Evolutionary conservation across 2,888 invertebrate species (phyloP).

Genomic region (Saturnia pavonia): DNA sequence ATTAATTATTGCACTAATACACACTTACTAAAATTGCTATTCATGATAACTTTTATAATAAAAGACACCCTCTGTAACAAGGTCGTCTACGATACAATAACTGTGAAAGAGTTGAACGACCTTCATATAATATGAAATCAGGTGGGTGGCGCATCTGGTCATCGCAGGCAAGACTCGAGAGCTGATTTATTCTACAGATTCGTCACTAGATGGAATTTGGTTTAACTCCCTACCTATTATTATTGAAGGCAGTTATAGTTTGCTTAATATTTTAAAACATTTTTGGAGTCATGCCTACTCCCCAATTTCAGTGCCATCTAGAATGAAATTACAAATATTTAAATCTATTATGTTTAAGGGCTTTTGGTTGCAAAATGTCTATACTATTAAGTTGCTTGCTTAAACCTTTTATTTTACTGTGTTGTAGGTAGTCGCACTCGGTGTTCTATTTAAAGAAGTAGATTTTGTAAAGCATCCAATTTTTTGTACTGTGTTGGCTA

Average conservation of each 20-base stretch:
- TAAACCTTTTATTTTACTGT: no score
- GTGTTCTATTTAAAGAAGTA: no score
- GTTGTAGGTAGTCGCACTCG: no score
- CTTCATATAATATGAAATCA: not conserved
- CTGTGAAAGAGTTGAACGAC: constrained; percentile 9
- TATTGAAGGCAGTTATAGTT: not conserved
- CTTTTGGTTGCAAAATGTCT: no score
- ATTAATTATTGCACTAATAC: not conserved
- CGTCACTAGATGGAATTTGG: constrained; percentile 3
- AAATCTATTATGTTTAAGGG: no score
- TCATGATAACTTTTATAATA: constrained; percentile 10
- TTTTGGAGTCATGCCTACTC: no score
- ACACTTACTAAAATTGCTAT: not conserved
- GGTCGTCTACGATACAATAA: constrained; percentile 3
- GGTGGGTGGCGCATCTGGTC: constrained; percentile 9
- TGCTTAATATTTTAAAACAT: not conserved
- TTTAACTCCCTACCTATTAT: not conserved
- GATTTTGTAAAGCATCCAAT: no score
- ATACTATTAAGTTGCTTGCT: no score
- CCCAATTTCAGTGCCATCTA: no score
- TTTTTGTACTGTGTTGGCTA: no score
- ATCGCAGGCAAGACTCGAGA: not conserved
- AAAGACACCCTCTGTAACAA: not conserved
- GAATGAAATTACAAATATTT: no score
- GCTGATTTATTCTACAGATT: constrained; percentile 10